phyloP scores from a whole-genome alignment of 2,113 vertebrate genomes.

The Cephalophus harveyi region DNA sequence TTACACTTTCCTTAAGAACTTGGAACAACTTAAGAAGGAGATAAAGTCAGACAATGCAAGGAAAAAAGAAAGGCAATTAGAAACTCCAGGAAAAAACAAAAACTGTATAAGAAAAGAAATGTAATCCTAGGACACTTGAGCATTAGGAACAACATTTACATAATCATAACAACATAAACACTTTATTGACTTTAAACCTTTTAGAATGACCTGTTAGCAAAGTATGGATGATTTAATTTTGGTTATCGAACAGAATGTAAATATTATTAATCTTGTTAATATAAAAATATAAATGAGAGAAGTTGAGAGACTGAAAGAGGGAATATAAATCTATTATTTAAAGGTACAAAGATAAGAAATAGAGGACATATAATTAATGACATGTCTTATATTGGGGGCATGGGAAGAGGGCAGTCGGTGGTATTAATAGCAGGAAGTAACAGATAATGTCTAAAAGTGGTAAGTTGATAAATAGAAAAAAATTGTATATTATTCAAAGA shows the following conservation, averaged over 20 bases:
- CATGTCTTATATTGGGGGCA: neutral
- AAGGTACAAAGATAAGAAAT: conserved; percentile 28
- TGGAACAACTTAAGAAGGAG: conserved; percentile 37
- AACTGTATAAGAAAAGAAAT: conserved; percentile 30
- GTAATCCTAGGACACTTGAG: neutral
- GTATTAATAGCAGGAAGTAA: conserved; percentile 23
- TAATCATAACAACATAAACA: conserved; percentile 20
- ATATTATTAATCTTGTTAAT: conserved; percentile 33
- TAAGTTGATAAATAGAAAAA: conserved; percentile 39
- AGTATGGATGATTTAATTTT: conserved; percentile 27
- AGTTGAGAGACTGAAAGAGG: conserved; percentile 16
- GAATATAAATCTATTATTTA: neutral
- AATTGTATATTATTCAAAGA: conserved; percentile 18
- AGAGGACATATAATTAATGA: neutral
- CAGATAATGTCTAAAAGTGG: conserved; percentile 27
- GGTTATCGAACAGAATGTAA: conserved; percentile 25
- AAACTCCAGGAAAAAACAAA: neutral
- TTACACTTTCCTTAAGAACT: conserved; percentile 50
- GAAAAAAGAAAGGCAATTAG: conserved; percentile 36
- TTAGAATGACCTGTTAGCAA: conserved; percentile 32
- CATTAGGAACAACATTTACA: conserved; percentile 5
- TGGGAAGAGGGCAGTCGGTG: neutral
- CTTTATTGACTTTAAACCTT: conserved; percentile 29
- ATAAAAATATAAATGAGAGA: conserved; percentile 44
- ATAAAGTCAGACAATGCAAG: conserved; percentile 41